Conservation (phyloP, 2,113 vertebrate genomes). For the Sorex araneus region DNA sequence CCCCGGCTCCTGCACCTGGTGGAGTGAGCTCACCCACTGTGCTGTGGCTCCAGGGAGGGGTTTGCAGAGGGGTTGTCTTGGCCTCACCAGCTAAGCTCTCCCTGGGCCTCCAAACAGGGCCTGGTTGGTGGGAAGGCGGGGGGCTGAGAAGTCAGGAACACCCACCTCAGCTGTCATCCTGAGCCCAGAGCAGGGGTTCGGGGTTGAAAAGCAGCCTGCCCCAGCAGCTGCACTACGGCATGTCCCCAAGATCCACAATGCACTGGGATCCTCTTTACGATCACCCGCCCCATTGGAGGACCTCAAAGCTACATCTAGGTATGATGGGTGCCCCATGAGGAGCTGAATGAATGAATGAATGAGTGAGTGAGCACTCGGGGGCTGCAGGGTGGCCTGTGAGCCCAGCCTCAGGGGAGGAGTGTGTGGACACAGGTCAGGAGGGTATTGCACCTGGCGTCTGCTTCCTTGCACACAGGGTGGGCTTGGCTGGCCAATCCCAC, state of each 20-base stretch:
- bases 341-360: not conserved
- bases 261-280: not conserved
- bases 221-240: not conserved
- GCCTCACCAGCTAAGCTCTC: too few relatives aligned
- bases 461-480: not conserved
- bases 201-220: not conserved
- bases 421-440: not conserved
- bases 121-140: not conserved
- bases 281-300: not conserved
- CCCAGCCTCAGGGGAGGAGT: not conserved
- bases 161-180: not conserved
- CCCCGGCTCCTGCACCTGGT: too few relatives aligned
- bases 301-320: not conserved
- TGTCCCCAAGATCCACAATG: rapidly evolving
- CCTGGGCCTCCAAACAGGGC: not conserved
- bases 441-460: not conserved
- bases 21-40: too few relatives aligned
- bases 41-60: too few relatives aligned
- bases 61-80: too few relatives aligned
- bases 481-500: not conserved
- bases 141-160: not conserved
- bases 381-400: not conserved
- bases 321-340: too few relatives aligned
- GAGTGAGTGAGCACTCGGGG: not conserved
- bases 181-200: not conserved